Conservation (phyloP, 2,888 invertebrate genomes). For the Clusia tigrina region DNA sequence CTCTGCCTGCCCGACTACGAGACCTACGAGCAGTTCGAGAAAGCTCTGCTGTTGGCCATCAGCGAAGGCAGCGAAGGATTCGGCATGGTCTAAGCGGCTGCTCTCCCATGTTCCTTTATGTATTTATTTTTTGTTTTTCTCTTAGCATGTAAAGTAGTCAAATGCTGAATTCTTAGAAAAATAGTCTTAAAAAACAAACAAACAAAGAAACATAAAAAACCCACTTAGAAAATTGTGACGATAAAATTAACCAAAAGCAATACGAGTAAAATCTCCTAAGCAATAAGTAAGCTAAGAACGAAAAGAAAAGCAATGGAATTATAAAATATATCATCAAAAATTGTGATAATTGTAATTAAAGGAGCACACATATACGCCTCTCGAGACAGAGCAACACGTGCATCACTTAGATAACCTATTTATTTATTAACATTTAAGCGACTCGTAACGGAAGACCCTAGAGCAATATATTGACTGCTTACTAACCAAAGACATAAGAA, state of each 20-base stretch:
- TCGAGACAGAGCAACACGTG: too few species aligned
- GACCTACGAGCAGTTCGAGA: slow-evolving; percentile 91
- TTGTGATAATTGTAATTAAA: slow-evolving; percentile 5
- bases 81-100: slow-evolving; percentile 67
- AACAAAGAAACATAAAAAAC: background rate
- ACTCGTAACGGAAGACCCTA: too few species aligned
- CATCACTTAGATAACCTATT: too few species aligned
- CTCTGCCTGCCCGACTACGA: slow-evolving; percentile 95
- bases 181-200: background rate
- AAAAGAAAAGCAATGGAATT: background rate
- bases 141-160: background rate
- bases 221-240: background rate
- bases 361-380: background rate
- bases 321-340: slow-evolving; percentile 5
- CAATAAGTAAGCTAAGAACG: background rate
- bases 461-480: background rate
- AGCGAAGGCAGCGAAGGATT: slow-evolving; percentile 97
- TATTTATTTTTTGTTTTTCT: slow-evolving; percentile 4
- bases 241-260: background rate
- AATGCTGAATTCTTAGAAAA: slow-evolving; percentile 3
- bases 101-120: too few species aligned
- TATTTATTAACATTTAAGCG: background rate
- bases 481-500: background rate
- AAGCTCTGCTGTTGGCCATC: slow-evolving; percentile 87
- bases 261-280: background rate